phyloP scores from a whole-genome alignment of 1,140 invertebrate species.

The Dinothrombium tinctorium region DNA sequence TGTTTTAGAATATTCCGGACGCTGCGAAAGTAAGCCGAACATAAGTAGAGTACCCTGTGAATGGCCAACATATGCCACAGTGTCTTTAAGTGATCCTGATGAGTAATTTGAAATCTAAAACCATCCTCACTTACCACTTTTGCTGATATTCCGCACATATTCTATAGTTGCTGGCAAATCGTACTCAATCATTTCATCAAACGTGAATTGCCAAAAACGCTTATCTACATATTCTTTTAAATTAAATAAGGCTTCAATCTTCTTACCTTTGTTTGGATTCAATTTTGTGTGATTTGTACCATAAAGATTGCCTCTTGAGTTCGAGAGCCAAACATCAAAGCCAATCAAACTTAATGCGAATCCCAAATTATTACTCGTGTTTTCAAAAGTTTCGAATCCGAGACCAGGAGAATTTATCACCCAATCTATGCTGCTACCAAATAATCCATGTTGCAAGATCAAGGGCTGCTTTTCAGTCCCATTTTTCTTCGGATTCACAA shows the following conservation, averaged over 20 bases:
- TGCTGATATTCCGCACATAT: no score
- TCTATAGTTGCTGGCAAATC: conserved; percentile 28
- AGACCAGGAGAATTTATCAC: conserved; percentile 33
- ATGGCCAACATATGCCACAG: conserved; percentile 40
- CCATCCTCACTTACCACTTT: no score
- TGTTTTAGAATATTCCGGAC: conserved; percentile 38
- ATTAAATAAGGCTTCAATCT: no score
- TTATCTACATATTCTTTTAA: conserved; percentile 11
- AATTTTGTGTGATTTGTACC: conserved; percentile 9
- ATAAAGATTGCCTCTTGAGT: conserved; percentile 19
- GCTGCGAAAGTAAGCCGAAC: conserved; percentile 33
- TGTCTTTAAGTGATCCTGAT: no score
- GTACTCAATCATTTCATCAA: no score
- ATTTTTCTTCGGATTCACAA: conserved; percentile 17
- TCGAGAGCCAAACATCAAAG: conserved; percentile 21
- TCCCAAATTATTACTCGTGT: conserved; percentile 5
- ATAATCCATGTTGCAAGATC: conserved; percentile 43
- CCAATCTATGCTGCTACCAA: conserved; percentile 48
- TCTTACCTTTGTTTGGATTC: background rate
- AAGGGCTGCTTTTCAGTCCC: conserved; percentile 22
- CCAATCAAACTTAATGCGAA: conserved; percentile 18
- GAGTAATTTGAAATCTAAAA: no score
- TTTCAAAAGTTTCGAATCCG: background rate
- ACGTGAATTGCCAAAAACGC: conserved; percentile 24
- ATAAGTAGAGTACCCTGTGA: conserved; percentile 37